Conservation (phyloP, 2,888 invertebrate genomes). For the Cephonodes hylas region DNA sequence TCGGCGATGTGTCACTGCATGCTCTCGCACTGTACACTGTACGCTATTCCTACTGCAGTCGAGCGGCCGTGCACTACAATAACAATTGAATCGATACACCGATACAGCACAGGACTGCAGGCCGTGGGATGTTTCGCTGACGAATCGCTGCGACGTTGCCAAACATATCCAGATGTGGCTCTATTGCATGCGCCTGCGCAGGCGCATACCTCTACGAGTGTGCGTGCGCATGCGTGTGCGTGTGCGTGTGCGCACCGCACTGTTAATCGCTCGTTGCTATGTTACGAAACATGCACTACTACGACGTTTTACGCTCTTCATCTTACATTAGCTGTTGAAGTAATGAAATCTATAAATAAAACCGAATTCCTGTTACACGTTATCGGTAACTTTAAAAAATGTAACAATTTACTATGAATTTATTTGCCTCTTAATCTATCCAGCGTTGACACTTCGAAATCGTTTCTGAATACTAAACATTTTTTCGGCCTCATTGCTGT, state of each 20-base stretch:
- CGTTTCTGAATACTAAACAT: too few relatives aligned
- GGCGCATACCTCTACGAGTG: constrained; percentile 14
- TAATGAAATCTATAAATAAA: too few relatives aligned
- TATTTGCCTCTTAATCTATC: too few relatives aligned
- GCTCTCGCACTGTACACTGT: constrained; percentile 47
- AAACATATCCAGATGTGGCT: constrained; percentile 48
- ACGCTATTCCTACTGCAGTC: constrained; percentile 16
- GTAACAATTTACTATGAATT: too few relatives aligned
- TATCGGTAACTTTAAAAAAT: too few relatives aligned
- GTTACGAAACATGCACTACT: constrained; percentile 35
- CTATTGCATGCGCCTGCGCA: constrained; percentile 30
- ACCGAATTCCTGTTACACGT: too few relatives aligned
- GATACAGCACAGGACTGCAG: constrained; percentile 40
- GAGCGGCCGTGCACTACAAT: constrained; percentile 12
- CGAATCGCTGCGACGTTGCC: constrained; percentile 59
- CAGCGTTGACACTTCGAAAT: too few relatives aligned
- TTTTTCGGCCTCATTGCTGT: neutral
- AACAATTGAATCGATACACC: constrained; percentile 49
- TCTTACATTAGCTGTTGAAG: too few relatives aligned
- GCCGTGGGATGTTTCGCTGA: constrained; percentile 42
- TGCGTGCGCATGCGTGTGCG: constrained; percentile 14
- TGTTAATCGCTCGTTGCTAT: constrained; percentile 39
- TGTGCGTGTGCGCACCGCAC: constrained; percentile 30
- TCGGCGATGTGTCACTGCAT: constrained; percentile 63
- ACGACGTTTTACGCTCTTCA: neutral